Conservation (phyloP, 1,140 invertebrate species). For the Euglossa dilemma region DNA sequence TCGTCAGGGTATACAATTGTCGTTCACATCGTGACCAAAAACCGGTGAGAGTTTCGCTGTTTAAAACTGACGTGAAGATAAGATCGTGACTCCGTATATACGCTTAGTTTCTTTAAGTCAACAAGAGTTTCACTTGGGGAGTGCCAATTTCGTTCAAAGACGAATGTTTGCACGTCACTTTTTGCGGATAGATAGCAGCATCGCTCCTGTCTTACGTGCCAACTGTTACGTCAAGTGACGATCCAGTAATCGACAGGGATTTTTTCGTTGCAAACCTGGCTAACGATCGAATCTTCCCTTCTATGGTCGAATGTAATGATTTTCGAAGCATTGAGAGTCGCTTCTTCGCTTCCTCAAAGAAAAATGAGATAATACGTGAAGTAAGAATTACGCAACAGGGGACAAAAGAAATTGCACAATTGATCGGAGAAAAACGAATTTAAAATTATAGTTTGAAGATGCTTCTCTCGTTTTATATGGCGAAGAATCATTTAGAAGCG, state of each 20-base stretch:
- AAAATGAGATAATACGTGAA: not conserved
- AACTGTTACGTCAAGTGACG: not conserved
- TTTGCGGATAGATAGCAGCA: not conserved
- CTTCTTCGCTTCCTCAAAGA: not conserved
- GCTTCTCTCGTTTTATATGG: not conserved
- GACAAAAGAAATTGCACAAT: not conserved
- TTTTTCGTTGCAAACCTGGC: not conserved
- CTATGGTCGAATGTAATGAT: not conserved
- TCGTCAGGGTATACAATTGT: not conserved
- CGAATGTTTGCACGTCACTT: not conserved
- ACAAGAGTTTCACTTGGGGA: slow-evolving; percentile 56
- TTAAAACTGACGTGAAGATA: slow-evolving; percentile 40
- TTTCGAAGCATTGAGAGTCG: not conserved
- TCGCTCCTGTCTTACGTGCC: not conserved
- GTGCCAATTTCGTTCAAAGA: slow-evolving; percentile 31
- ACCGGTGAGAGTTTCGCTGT: slow-evolving; percentile 41
- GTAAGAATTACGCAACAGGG: not conserved
- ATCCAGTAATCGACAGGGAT: not conserved
- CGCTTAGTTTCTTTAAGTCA: slow-evolving; percentile 45
- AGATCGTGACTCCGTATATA: slow-evolving; percentile 17
- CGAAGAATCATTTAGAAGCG: not conserved
- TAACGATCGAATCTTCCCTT: slow-evolving; percentile 2
- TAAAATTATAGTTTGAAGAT: not conserved
- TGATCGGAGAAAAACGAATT: not conserved
- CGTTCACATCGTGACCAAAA: slow-evolving; percentile 19